Evolutionary conservation across 2,113 vertebrate species (phyloP).

Genomic region (Ceuthmochares aereus): DNA sequence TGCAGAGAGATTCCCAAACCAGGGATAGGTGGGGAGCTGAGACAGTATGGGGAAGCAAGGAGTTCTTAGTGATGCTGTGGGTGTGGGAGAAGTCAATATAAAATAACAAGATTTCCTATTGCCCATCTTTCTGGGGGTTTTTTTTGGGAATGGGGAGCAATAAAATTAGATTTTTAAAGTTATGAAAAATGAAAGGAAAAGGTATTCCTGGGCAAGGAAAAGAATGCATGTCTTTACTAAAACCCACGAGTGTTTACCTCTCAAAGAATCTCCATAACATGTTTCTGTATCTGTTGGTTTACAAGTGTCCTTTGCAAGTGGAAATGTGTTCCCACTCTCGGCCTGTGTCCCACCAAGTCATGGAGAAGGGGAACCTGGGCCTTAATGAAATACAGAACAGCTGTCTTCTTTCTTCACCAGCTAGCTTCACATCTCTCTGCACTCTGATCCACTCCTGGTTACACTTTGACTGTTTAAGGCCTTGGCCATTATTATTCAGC

Average conservation of each 20-base stretch:
- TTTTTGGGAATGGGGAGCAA: rapidly evolving
- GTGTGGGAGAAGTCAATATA: background rate
- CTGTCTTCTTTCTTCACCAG: background rate
- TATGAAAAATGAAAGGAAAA: background rate
- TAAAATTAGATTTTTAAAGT: background rate
- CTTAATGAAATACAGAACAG: background rate
- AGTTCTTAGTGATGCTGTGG: background rate
- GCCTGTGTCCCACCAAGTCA: background rate
- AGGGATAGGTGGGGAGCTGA: background rate
- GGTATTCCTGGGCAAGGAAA: background rate
- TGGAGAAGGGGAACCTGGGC: background rate
- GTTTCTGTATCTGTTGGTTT: background rate
- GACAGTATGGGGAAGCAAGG: background rate
- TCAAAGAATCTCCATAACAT: background rate
- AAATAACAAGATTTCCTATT: background rate
- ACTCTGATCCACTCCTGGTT: background rate
- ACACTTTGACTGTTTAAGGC: rapidly evolving
- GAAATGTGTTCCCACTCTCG: background rate
- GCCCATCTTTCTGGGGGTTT: background rate
- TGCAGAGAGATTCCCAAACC: background rate
- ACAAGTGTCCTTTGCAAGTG: background rate
- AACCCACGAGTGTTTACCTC: background rate
- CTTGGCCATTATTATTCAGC: background rate
- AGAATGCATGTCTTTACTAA: background rate
- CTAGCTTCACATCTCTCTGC: background rate